Percentiles rank a stretch among this genome's conserved stretches.
Evolutionary conservation across 2,888 invertebrate genomes (phyloP).

Genomic region (Pteria penguin): DNA sequence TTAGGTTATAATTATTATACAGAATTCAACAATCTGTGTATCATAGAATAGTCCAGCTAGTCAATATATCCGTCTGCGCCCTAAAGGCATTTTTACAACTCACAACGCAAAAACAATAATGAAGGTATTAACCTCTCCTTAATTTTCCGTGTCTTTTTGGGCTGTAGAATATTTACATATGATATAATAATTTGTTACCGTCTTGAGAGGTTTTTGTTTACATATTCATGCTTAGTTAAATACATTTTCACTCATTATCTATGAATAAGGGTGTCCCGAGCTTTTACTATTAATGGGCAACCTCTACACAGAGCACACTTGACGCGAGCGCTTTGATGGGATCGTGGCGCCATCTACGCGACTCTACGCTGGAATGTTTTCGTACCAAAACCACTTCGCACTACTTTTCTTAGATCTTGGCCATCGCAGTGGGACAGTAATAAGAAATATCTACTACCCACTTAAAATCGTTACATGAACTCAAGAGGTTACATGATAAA

Average conservation of each 20-base stretch:
- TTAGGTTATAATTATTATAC: not conserved
- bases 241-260: not conserved
- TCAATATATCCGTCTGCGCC: not conserved
- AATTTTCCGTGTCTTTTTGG: not conserved
- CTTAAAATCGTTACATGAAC: slow-evolving; percentile 9
- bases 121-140: not conserved
- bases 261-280: not conserved
- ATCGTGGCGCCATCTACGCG: slow-evolving; percentile 14
- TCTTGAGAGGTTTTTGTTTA: not conserved
- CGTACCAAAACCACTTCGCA: slow-evolving; percentile 18
- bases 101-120: not conserved
- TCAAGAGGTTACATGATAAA: not conserved
- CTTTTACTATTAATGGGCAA: not conserved
- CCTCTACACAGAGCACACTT: not conserved
- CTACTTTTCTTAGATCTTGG: slow-evolving; percentile 16
- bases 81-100: not conserved
- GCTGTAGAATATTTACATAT: not conserved
- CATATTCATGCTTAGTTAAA: not conserved
- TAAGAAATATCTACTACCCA: slow-evolving; percentile 1
- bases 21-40: not conserved
- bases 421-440: slow-evolving; percentile 23
- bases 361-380: slow-evolving; percentile 34
- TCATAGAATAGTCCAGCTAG: no score
- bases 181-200: not conserved
- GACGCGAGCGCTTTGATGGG: not conserved